Evolutionary conservation across 2,888 invertebrate species (phyloP).

Genomic region (Schizaphis graminum): DNA sequence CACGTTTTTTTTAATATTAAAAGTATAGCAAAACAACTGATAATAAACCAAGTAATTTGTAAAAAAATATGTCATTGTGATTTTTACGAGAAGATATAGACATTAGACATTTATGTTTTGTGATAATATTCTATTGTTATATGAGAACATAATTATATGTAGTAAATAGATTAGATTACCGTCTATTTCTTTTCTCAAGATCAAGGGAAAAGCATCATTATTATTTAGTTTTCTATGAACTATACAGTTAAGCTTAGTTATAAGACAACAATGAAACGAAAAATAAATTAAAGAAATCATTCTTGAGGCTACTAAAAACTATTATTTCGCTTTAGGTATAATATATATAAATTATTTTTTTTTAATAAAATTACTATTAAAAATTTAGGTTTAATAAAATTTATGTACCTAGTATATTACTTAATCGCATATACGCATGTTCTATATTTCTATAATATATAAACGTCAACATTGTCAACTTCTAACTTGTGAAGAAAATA

Average conservation of each 20-base stretch:
- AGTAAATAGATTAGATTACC: not conserved
- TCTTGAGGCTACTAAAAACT: not conserved
- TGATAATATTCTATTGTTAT: not conserved
- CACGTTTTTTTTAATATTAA: not conserved
- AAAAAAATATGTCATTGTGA: not conserved
- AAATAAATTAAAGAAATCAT: not conserved
- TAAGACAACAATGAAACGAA: not conserved
- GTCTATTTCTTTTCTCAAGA: not conserved
- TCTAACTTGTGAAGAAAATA: not conserved
- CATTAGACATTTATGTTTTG: not conserved
- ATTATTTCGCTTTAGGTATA: not conserved
- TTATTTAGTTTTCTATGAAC: not conserved
- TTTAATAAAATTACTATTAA: not conserved
- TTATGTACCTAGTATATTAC: not conserved
- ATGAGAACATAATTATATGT: constrained; percentile 1
- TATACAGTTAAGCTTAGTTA: not conserved
- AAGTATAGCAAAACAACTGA: not conserved
- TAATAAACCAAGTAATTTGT: not conserved
- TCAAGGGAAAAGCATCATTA: constrained; percentile 15
- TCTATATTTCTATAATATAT: not conserved
- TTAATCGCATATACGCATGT: not conserved
- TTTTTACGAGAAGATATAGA: not conserved
- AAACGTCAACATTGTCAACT: not conserved
- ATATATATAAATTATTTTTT: not conserved
- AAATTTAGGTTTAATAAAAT: not conserved